Conservation (phyloP, 2,888 invertebrate species). For the Heliconius hortense region DNA sequence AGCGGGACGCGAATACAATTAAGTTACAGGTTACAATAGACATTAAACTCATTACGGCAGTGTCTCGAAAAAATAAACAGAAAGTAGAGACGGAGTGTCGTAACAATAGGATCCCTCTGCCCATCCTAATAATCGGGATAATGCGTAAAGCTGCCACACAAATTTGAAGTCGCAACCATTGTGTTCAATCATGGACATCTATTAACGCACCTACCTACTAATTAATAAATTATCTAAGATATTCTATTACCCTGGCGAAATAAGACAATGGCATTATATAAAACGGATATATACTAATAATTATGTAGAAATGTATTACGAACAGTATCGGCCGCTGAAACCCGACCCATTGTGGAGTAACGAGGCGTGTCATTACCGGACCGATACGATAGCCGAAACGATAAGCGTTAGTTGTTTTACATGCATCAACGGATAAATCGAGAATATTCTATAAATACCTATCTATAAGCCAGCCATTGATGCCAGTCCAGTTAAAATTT, state of each 20-base stretch:
- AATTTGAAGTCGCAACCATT: no score
- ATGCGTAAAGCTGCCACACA: no score
- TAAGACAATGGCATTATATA: not conserved
- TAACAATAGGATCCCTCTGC: no score
- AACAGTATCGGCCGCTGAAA: conserved; percentile 21
- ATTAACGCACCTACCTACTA: not conserved
- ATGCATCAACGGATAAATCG: not conserved
- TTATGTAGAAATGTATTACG: conserved; percentile 24
- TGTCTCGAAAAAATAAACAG: no score
- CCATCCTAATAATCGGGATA: no score
- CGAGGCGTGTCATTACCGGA: conserved; percentile 33
- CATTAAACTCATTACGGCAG: no score
- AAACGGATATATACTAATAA: conserved; percentile 7
- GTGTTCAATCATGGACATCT: no score
- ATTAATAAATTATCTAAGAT: not conserved
- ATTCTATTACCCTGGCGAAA: conserved; percentile 8
- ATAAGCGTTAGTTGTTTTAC: conserved; percentile 4
- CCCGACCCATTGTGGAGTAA: conserved; percentile 26
- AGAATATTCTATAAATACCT: conserved; percentile 9
- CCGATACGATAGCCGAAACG: conserved; percentile 15
- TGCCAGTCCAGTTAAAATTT: no score
- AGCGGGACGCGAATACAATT: no score
- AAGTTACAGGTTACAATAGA: no score
- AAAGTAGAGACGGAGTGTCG: no score
- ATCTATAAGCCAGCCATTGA: not conserved